Base-by-base conservation (phyloP, 2,888 invertebrate species). In the Heliconius ismenius region DNA sequence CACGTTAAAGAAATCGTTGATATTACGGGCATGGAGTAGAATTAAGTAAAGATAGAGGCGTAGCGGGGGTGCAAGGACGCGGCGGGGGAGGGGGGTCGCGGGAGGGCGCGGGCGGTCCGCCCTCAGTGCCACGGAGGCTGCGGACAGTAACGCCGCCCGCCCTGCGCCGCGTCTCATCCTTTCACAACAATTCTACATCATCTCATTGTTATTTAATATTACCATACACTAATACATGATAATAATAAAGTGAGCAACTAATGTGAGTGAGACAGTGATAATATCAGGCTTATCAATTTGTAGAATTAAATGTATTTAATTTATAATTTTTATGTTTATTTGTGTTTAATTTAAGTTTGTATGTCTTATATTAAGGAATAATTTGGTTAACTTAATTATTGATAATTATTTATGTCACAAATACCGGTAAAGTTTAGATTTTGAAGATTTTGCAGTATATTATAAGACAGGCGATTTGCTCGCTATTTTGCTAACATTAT, bases 71-170 rank as follows among this genome's bases (percentile, higher is more conserved):
- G 87, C 83, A 82, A 84, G 84, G 83, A 85, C 82, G 83, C 79
- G 83, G 83, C 79, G 83, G 78, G 78, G 26, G 76, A 78, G 79
- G 84, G 83, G 85, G 82, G 83, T 79, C 82, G 83, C 79, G 83
- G 78, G 78, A 39, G 77, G 78, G 79, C 81, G 78, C 79, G 80
- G 81, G 77, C 79, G 82, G 76, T 76, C 81, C 83, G 84, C 87
- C 88, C 88, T 91, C 93, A 94, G 94, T 94, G 88, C 90, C 90
- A 91, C 92, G 93, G 94, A 94, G 92, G 93, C 94, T 94, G 94
- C 91, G 92, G 91, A 87, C 82, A 83, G 84, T 82, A 84, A 83
- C 83, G 88, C 89, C 90, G 92, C 87, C 90, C 91, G 91, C 90
- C 90, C 89, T 87, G 83, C 85, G 84, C 80, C 84, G 84, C 85